Evolutionary conservation across 2,113 vertebrate species (phyloP), one percentile per base, ranked within the genome.

Genomic region (Lichenostomus cassidix): DNA sequence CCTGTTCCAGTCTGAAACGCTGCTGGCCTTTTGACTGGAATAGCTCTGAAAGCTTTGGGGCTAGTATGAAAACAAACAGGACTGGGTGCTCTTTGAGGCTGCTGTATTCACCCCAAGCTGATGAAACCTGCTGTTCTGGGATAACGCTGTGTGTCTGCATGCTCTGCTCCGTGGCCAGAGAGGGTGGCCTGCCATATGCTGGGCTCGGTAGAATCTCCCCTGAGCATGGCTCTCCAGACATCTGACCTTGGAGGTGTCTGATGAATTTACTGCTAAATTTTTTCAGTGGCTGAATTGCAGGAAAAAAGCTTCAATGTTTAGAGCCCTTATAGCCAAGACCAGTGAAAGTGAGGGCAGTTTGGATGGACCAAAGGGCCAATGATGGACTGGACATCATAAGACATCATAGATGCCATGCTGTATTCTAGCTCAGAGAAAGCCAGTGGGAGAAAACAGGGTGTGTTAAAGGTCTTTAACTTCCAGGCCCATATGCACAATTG

Each of bases 341-440:
- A 7, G 31, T 52, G n/a, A 71, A 39, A 83, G 18, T 16, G 44
- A 14, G 4, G 8, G 37, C 5, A 17, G 39, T 83, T 55, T 83
- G 11, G 8, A 31, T 68, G 49, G 44, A 50, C 12, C 65, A 39
- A 15, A 52, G 42, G 11, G n/a, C 28, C 28, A 63, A 47, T 22
- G 24, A 10, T 31, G 28, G 16, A 5, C 17, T 85, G 41, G 52
- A 37, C 27, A 47, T 11, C 0, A 0, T 28, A 20, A 70, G 28
- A 44, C 12, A 20, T 8, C 28, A 33, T 44, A 41, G 28, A 13
- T 25, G 31, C 33, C 7, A 2, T 15, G 28, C 22, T 41, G 8
- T 52, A 53, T 33, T n/a, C 39, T 71, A 67, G 37, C 31, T 62
- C 50, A 47, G 41, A 55, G 21, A 56, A 74, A 49, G 44, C 55